phyloP scores from a whole-genome alignment of 1,140 invertebrate species.

The Hyposmocoma kahamanoa region DNA sequence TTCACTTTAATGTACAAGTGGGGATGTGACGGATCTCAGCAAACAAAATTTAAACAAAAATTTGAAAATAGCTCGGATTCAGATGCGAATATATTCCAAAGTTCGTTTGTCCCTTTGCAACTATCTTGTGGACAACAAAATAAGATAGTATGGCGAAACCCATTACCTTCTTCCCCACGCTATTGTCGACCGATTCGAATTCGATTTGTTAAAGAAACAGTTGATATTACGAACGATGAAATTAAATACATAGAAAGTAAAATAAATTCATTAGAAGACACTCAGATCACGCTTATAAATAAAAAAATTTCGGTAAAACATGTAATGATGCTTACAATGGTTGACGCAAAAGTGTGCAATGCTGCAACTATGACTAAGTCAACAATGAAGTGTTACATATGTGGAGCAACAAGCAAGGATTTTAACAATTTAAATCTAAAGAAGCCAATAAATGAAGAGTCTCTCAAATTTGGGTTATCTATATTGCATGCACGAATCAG shows the following conservation, averaged over 20 bases:
- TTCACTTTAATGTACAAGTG: slow-evolving; percentile 27
- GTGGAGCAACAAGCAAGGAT: slow-evolving; percentile 29
- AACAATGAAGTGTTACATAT: slow-evolving; percentile 31
- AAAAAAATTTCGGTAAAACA: neutral
- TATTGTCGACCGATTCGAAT: slow-evolving; percentile 26
- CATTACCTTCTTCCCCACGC: slow-evolving; percentile 16
- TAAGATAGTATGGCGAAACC: slow-evolving; percentile 3
- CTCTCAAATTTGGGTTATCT: slow-evolving; percentile 26
- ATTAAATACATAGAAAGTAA: slow-evolving; percentile 20
- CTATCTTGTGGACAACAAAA: slow-evolving; percentile 22
- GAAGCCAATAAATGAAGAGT: slow-evolving; percentile 12
- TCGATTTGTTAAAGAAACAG: slow-evolving; percentile 23
- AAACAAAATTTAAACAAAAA: slow-evolving; percentile 31
- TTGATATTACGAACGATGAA: slow-evolving; percentile 26
- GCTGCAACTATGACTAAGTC: slow-evolving; percentile 32
- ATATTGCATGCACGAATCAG: slow-evolving; percentile 39
- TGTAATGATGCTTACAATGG: slow-evolving; percentile 22
- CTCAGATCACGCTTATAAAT: neutral
- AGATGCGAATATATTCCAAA: slow-evolving; percentile 34
- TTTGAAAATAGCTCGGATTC: slow-evolving; percentile 19
- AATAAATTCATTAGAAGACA: slow-evolving; percentile 15
- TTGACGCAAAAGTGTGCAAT: slow-evolving; percentile 45
- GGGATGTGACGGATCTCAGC: slow-evolving; percentile 32
- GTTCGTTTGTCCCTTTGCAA: slow-evolving; percentile 34
- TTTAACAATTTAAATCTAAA: slow-evolving; percentile 27